Percentiles rank a stretch among this genome's conserved stretches.
phyloP scores from a whole-genome alignment of 2,113 vertebrate genomes.

The Megatriorchis doriae region DNA sequence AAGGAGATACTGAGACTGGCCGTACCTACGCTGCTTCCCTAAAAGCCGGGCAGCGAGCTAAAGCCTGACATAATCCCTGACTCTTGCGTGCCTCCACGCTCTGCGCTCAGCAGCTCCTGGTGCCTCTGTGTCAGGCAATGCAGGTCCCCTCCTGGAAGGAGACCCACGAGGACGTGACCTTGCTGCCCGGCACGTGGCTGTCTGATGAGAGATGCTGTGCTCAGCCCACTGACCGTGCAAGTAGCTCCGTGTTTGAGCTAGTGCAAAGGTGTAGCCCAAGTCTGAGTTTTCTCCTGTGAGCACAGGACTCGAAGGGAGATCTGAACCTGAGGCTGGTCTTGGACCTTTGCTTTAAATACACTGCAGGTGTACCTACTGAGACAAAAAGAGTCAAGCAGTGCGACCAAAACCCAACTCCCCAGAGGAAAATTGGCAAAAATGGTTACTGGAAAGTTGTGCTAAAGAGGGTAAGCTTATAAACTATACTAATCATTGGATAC shows the following conservation, averaged over 20 bases:
- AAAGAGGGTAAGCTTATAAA: not conserved
- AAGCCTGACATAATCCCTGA: not conserved
- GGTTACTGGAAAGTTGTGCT: not conserved
- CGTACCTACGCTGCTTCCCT: not conserved
- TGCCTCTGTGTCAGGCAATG: not conserved
- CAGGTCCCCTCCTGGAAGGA: not conserved
- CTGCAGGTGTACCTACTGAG: not conserved
- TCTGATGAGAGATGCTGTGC: not conserved
- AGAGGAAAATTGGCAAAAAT: not conserved
- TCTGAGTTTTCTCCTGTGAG: not conserved
- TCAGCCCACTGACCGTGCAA: not conserved
- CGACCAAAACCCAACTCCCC: not conserved
- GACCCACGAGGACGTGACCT: not conserved
- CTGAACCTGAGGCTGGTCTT: not conserved
- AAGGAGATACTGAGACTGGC: not conserved
- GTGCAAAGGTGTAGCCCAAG: not conserved
- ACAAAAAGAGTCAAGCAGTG: not conserved
- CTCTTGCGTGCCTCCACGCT: accelerated
- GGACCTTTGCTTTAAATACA: not conserved
- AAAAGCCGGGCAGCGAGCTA: not conserved
- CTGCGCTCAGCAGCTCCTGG: not conserved
- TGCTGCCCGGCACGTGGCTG: accelerated
- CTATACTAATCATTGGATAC: not conserved
- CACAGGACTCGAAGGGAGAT: not conserved
- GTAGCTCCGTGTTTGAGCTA: not conserved